These are phyloP conservation scores for Pelvicachromis taeniatus DNA, from an alignment of 2,113 vertebrate species.

Conservation along the genomic window DNA sequence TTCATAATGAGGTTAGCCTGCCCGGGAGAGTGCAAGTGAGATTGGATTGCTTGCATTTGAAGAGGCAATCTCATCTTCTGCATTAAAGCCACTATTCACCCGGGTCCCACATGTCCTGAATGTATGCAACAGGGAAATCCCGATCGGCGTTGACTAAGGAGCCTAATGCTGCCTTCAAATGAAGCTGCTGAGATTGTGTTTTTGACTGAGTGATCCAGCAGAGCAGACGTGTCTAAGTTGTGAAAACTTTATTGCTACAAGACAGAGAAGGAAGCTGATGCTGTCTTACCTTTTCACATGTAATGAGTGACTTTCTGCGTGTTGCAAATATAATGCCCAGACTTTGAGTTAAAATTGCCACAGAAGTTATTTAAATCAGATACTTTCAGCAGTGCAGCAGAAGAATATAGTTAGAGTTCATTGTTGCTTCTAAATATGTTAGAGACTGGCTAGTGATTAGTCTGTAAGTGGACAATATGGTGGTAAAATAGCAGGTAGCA, in stretches of 20 bases:
- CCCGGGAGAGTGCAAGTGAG: conserved; percentile 11
- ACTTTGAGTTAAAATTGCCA: background rate
- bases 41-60: conserved; percentile 48
- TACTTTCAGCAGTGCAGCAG: background rate
- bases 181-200: background rate
- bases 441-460: background rate
- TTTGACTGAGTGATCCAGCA: background rate
- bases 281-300: background rate
- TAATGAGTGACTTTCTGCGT: background rate
- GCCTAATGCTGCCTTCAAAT: background rate
- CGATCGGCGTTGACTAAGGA: background rate
- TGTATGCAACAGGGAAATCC: conserved; percentile 31
- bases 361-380: background rate
- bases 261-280: background rate
- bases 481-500: background rate
- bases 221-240: background rate
- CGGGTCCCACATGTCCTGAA: conserved; percentile 3
- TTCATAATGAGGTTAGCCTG: conserved; percentile 33
- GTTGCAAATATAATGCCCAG: background rate
- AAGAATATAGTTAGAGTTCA: background rate
- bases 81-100: conserved; percentile 24
- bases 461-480: background rate
- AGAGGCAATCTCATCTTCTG: conserved; percentile 58
- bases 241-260: background rate
- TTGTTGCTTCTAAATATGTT: background rate